Base-by-base conservation (phyloP, 2,888 invertebrate genomes). In the Brachycybe producta region DNA sequence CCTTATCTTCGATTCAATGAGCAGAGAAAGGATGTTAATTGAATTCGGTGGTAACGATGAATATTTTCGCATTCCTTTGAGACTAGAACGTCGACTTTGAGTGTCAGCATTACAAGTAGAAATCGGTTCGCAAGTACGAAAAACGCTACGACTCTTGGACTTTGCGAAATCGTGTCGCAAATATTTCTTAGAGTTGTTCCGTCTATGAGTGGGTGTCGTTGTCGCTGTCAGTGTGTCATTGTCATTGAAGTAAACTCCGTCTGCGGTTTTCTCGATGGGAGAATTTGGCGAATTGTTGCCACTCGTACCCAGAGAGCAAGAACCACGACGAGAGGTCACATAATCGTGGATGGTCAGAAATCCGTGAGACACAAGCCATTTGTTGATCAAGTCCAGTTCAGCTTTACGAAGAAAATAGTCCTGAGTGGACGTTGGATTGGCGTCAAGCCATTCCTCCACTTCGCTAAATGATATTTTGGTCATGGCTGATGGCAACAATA, bases 11-110 rank as follows among this genome's bases (percentile, higher is more conserved):
- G 72, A 72, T 60, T 72, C 70, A 53, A 73, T 72, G 52, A 73
- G 64, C 45, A 71, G 63, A 13, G 70, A 71, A 27, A 73, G 62
- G 61, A 72, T 69, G 59, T 70, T 70, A 46, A 70, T 66, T 28
- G 72, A 70, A 43, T 66, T 71, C 2, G 71, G 71, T 2, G 73
- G 72, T 43, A 73, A 63, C 1, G 72, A 73, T 17, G 69, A 66
- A 59, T 70, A 73, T 61, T 71, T 72, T 40, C 72, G 61, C 70
- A 73, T 70, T 55, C 71, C 72, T 57, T 71, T 71, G 36, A 73
- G 60, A 48, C 69, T 70, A 49, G 67, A 69, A 43, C 73, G 57
- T 27, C 72, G 56, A 38, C 49, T 52, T 7, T 52, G 53, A 23
- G 49, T 47, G 44, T 51, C 51, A 26, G 43, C 45, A 26, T 34